Conservation (phyloP, 1,140 invertebrate genomes). For the Zaprionus ornatus region DNA sequence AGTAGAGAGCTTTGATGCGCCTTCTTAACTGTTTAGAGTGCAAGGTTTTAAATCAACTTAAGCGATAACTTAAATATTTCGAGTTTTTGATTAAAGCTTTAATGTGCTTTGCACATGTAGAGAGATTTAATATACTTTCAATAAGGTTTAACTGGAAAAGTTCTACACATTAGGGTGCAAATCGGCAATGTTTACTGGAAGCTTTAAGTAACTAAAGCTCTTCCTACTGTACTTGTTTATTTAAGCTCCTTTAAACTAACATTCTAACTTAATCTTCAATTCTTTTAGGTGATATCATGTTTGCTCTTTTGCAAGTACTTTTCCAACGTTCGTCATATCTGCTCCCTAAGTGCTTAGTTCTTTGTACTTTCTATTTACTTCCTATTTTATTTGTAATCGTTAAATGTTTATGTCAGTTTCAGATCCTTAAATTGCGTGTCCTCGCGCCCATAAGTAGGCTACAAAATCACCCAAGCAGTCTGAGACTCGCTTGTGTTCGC, state of each 20-base stretch:
- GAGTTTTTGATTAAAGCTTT: not conserved
- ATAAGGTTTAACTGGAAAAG: not conserved
- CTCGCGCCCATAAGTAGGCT: conserved; percentile 39
- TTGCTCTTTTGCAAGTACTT: not conserved
- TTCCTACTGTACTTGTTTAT: not conserved
- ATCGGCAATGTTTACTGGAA: not conserved
- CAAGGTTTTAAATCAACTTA: too few relatives aligned
- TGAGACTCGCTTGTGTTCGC: not conserved
- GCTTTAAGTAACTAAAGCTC: not conserved
- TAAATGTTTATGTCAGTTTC: conserved; percentile 50
- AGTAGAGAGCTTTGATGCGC: too few relatives aligned
- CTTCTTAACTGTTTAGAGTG: too few relatives aligned
- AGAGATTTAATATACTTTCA: not conserved
- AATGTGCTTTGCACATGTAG: not conserved
- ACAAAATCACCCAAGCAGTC: not conserved
- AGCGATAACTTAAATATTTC: too few relatives aligned
- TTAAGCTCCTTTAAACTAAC: not conserved
- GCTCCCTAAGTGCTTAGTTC: not conserved
- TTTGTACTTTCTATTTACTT: conserved; percentile 9
- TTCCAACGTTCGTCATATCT: not conserved
- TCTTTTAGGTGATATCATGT: not conserved
- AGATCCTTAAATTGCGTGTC: conserved; percentile 53
- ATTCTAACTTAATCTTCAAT: not conserved
- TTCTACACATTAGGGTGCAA: not conserved
- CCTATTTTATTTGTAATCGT: conserved; percentile 43